Conservation (phyloP, 1,140 invertebrate genomes). For the Papilio polytes region DNA sequence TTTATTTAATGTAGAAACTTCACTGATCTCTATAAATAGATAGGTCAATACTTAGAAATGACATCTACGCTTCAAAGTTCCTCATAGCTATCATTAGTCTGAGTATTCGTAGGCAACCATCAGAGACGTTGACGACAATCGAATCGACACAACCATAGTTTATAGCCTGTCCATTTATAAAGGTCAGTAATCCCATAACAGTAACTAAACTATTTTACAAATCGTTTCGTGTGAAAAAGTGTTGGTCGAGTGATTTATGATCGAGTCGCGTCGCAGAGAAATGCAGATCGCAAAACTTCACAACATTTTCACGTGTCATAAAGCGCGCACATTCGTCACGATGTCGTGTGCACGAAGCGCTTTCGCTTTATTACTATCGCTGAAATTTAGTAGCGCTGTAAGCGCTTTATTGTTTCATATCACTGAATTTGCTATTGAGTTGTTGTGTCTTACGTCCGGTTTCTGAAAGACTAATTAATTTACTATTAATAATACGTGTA, state of each 20-base stretch:
- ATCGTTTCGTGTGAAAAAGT: neutral
- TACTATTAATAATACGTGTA: neutral
- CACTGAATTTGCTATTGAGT: neutral
- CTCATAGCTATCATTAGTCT: too few species aligned
- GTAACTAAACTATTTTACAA: neutral
- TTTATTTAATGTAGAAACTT: too few species aligned
- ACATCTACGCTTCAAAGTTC: too few species aligned
- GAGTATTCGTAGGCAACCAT: too few species aligned
- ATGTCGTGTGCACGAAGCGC: neutral
- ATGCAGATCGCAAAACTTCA: slow-evolving; percentile 3
- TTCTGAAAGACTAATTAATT: neutral
- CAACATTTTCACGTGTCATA: slow-evolving; percentile 19
- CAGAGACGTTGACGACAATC: too few species aligned
- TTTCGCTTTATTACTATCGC: slow-evolving; percentile 11
- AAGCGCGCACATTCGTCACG: slow-evolving; percentile 14
- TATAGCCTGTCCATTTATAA: too few species aligned
- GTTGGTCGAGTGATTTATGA: neutral
- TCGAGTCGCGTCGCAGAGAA: neutral
- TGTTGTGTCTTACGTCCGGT: neutral
- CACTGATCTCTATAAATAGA: too few species aligned
- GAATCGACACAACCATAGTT: too few species aligned
- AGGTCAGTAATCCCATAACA: neutral
- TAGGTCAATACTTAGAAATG: too few species aligned
- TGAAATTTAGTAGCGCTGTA: slow-evolving; percentile 21
- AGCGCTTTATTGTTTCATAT: slow-evolving; percentile 19